phyloP scores from a whole-genome alignment of 2,113 vertebrate species.

The Tylochromis polylepis region DNA sequence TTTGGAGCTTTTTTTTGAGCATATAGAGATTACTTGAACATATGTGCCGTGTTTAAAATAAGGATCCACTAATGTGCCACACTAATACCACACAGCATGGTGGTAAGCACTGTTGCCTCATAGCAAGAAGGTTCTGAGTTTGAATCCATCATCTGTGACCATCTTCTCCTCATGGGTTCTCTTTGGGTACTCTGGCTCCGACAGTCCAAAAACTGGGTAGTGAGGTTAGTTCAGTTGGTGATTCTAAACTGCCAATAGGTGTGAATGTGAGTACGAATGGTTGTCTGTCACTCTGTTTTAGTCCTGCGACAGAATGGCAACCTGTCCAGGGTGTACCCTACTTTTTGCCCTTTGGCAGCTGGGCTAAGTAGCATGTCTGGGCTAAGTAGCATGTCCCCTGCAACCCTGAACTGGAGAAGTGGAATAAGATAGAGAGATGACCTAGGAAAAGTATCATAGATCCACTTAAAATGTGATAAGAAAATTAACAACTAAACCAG shows the following conservation, averaged over 20 bases:
- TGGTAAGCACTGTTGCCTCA: not conserved
- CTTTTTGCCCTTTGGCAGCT: not conserved
- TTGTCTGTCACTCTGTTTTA: not conserved
- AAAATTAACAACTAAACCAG: not conserved
- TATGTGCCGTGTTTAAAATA: rapidly evolving
- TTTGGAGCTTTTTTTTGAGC: not conserved
- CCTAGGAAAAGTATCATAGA: not conserved
- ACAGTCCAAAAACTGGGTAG: not conserved
- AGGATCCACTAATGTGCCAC: not conserved
- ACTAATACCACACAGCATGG: not conserved
- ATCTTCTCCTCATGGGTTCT: not conserved
- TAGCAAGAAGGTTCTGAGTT: not conserved
- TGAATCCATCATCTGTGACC: not conserved
- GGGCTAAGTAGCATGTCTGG: not conserved
- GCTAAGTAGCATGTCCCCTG: not conserved
- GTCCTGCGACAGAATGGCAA: not conserved
- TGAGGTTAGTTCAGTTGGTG: not conserved
- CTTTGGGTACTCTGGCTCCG: rapidly evolving
- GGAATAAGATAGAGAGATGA: not conserved
- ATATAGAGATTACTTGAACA: not conserved
- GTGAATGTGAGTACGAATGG: not conserved
- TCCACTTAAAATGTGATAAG: not conserved
- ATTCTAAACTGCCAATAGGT: not conserved
- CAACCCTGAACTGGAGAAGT: not conserved
- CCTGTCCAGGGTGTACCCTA: not conserved